Base-by-base conservation (phyloP, 1,140 invertebrate genomes). In the Trialeurodes vaporariorum region DNA sequence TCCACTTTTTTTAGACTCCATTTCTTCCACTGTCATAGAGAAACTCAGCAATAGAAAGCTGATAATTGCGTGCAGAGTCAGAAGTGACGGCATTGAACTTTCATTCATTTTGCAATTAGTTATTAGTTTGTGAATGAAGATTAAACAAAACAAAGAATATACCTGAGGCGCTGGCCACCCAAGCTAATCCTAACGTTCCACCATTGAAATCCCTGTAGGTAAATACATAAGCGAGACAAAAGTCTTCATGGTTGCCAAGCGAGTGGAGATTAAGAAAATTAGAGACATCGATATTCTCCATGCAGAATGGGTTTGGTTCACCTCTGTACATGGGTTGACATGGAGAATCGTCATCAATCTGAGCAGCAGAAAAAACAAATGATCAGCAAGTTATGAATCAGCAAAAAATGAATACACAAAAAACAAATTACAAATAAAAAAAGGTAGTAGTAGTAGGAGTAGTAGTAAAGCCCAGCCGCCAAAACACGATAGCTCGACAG, bases 201-300 rank as follows among this genome's bases (percentile, higher is more conserved):
- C 94, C 94, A 27, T 91, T 93, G 77, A 98, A 98, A 79, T 98
- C 96, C 73, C 90, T 86, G 78, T 98, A 98, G 0, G 98, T 99
- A 79, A 99, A 98, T 27, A 98, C 93, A 77, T 99, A 99, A 12
- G 97, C 96, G 59, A 99, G 83, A 79, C 98, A 99, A 81, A 98
- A 99, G 75, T 93, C 92, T 74, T 97, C 92, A 78, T 99, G 97
- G 81, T 98, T 95, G 26, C 91, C 89, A 62, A 98, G 82, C 11
- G 96, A 98, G 78, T 99, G 96, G 24, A 98, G 83, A 81, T 99
- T 99, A 59, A 99, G 83, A 80, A 98, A 99, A 82, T 99, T 99
- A 72, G 94, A 98, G 62, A 98, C 97, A 78, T 99, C 97, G 73
- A 99, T 97, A 77, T 99, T 98, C 75, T 93, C 91, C 75, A 93